Base-by-base conservation (phyloP, 1,140 invertebrate species). In the Penaeus vannamei region DNA sequence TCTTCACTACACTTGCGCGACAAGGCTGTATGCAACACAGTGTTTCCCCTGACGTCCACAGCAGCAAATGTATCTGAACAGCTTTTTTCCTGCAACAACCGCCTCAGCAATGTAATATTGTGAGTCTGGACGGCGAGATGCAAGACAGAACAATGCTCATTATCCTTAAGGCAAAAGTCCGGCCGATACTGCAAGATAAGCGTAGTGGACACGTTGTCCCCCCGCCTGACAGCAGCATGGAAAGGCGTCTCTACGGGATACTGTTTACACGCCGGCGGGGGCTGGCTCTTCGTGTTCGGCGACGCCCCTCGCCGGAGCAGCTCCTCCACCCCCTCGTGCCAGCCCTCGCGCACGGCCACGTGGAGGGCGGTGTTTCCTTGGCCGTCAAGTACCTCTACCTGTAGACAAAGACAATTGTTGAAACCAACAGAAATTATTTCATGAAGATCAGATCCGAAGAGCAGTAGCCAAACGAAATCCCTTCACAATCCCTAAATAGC, bases 141-240 rank as follows among this genome's bases (percentile, higher is more conserved):
- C 10, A 80, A 42, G 29, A 87, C 72, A 3, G 69, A 77, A 17
- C 76, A 76, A 32, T 80, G 23, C 8, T 72, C n/a, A 8, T 76
- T 61, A 61, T 87, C 85, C 79, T 79, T 87, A 1, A 87, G 66
- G 36, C 59, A 29, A 26, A 87, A 20, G 26, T 87, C 76, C 29
- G 85, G 69, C 3, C 60, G 46, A 79, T 29, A 62, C 23, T 60
- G 76, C 14, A 29, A 32, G n/a, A 32, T n/a, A 19, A 80, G 53
- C 12, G 29, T 20, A 36, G 42, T 76, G 22, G 46, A 20, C 22
- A 32, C 26, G 17, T 46, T 2, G 72, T 87, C 53, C 76, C 61
- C n/a, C 76, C 46, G 66, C 59, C 36, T 76, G 23, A 76, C 72
- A 7, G 72, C 72, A 17, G 72, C 36, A 32, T 87, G 85, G 8